Percentiles rank a stretch among this genome's conserved stretches.
Conservation (phyloP, 2,888 invertebrate species). For the Eupithecia centaureata region DNA sequence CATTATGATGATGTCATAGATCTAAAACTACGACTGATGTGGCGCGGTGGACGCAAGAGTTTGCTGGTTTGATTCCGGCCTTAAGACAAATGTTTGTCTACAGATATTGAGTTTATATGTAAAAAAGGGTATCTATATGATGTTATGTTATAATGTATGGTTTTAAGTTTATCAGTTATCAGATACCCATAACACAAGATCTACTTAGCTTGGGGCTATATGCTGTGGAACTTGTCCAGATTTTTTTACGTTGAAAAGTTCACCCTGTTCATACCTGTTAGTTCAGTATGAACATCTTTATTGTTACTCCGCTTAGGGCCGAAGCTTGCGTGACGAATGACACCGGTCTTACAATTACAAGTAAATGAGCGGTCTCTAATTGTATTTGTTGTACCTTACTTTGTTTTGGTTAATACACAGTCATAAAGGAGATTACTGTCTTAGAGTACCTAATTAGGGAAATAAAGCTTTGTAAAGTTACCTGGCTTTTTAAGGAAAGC, state of each 20-base stretch:
- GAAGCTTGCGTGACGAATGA: constrained; percentile 29
- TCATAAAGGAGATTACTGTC: constrained; percentile 2
- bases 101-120: no score
- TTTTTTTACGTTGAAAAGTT: background rate
- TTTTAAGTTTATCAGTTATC: background rate
- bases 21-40: no score
- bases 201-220: background rate
- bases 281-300: background rate
- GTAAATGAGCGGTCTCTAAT: constrained; percentile 31
- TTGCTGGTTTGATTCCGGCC: no score
- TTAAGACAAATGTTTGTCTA: no score
- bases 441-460: background rate
- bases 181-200: background rate
- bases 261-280: background rate
- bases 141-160: no score
- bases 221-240: background rate
- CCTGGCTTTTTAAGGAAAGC: background rate
- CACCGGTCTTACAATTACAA: constrained; percentile 27
- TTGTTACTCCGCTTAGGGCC: constrained; percentile 12
- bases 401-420: constrained; percentile 16
- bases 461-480: background rate
- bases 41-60: no score
- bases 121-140: no score
- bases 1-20: no score
- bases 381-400: constrained; percentile 17